A percentile compares a stretch with the other conserved stretches of the same genome.
phyloP scores from a whole-genome alignment of 2,113 vertebrate genomes.

The Colistium nudipinnis region DNA sequence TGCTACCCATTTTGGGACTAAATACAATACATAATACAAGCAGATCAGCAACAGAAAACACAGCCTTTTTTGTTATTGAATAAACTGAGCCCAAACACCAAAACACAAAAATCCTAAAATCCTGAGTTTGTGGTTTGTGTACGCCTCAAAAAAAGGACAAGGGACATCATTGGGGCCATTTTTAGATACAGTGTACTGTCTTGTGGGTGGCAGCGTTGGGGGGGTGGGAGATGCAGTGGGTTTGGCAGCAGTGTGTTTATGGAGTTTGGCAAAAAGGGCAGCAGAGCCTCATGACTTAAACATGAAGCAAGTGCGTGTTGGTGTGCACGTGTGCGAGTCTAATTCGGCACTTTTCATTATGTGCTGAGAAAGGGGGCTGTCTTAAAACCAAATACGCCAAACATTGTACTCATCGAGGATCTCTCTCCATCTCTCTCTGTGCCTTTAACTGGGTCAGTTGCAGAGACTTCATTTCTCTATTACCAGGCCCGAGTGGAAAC shows the following conservation, averaged over 20 bases:
- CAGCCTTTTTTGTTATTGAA: slow-evolving; percentile 9
- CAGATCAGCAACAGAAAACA: too few species aligned
- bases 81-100: slow-evolving; percentile 8
- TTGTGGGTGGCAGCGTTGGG: background rate
- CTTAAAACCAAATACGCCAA: slow-evolving; percentile 57
- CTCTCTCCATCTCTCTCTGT: slow-evolving; percentile 24
- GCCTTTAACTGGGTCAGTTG: slow-evolving; percentile 52
- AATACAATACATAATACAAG: too few species aligned
- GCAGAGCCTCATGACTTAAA: slow-evolving; percentile 58
- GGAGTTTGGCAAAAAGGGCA: slow-evolving; percentile 50
- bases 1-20: too few species aligned
- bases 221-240: slow-evolving; percentile 27
- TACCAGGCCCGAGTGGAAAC: slow-evolving; percentile 42
- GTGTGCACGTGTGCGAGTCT: slow-evolving; percentile 16
- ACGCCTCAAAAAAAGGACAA: background rate
- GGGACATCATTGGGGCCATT: slow-evolving; percentile 26
- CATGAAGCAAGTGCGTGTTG: slow-evolving; percentile 43
- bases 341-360: slow-evolving; percentile 44
- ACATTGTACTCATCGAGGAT: slow-evolving; percentile 27
- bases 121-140: background rate
- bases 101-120: slow-evolving; percentile 12
- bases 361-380: slow-evolving; percentile 47
- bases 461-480: slow-evolving; percentile 36
- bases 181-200: slow-evolving; percentile 23
- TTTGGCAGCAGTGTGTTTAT: slow-evolving; percentile 33